A percentile compares a stretch with the other conserved stretches of the same genome.
Evolutionary conservation across 2,113 vertebrate genomes (phyloP).

Genomic region (Lutjanus erythropterus): DNA sequence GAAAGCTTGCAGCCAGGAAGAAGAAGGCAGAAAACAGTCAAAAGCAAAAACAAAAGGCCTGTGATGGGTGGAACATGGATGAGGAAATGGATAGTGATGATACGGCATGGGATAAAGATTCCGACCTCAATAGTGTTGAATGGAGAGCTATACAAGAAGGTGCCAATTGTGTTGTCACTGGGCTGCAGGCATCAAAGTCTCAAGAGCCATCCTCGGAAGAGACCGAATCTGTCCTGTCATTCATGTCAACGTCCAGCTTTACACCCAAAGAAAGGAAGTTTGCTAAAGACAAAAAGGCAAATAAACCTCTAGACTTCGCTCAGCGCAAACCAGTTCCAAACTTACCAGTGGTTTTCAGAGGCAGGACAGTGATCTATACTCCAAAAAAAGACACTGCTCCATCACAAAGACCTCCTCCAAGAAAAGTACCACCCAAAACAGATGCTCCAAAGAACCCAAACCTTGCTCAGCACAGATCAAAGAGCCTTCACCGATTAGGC

Average conservation of each 20-base stretch:
- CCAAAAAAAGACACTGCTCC: conserved; percentile 86
- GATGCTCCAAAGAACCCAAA: conserved; percentile 86
- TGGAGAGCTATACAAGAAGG: conserved; percentile 99
- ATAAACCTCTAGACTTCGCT: conserved; percentile 84
- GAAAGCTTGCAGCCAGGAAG: conserved; percentile 82
- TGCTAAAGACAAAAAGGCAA: conserved; percentile 82
- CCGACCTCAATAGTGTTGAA: conserved; percentile 97
- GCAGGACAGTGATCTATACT: conserved; percentile 93
- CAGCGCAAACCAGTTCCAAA: conserved; percentile 86
- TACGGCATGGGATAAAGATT: conserved; percentile 87
- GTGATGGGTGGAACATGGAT: conserved; percentile 72
- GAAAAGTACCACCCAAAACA: conserved; percentile 80
- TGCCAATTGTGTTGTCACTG: conserved; percentile 95
- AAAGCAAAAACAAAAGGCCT: conserved; percentile 75
- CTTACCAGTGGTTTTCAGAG: conserved; percentile 93
- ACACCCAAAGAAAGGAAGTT: conserved; percentile 87
- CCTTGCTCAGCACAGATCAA: conserved; percentile 91
- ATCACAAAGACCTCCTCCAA: conserved; percentile 82
- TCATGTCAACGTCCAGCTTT: conserved; percentile 90
- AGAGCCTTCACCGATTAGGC: conserved; percentile 93
- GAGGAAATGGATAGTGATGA: conserved; percentile 85
- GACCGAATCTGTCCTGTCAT: conserved; percentile 91
- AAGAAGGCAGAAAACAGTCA: conserved; percentile 81
- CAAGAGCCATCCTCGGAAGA: conserved; percentile 91
- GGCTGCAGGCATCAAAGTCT: conserved; percentile 92